phyloP scores from a whole-genome alignment of 2,888 invertebrate genomes.

The Cepaea hortensis region DNA sequence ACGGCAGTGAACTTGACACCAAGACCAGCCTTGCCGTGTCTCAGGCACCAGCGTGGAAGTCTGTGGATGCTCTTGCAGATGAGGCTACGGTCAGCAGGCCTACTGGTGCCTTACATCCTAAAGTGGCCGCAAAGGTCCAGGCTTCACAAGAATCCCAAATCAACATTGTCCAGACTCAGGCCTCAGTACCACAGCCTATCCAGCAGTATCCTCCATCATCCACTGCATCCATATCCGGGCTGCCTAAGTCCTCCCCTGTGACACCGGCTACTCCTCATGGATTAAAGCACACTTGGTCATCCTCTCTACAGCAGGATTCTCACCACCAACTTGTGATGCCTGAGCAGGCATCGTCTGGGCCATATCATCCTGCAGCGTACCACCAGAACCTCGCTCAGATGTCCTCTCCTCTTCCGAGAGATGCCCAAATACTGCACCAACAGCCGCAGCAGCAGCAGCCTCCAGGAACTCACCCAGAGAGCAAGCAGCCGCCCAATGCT shows the following conservation, averaged over 20 bases:
- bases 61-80: conserved; percentile 51
- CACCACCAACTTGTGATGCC: background rate
- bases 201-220: conserved; percentile 44
- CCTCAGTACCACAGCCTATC: conserved; percentile 35
- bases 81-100: conserved; percentile 12
- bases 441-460: conserved; percentile 36
- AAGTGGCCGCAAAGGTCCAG: conserved; percentile 40
- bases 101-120: conserved; percentile 37
- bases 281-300: conserved; percentile 3
- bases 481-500: conserved; percentile 55
- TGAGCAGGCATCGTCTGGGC: conserved; percentile 2
- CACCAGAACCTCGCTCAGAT: conserved; percentile 41
- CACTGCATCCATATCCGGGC: background rate
- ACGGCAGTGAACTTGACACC: conserved; percentile 11
- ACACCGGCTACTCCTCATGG: conserved; percentile 20
- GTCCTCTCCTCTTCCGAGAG: conserved; percentile 44
- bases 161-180: conserved; percentile 10
- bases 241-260: conserved; percentile 13
- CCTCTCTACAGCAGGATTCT: background rate
- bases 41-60: conserved; percentile 33
- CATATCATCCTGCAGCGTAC: conserved; percentile 29
- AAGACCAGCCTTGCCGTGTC: conserved; percentile 31
- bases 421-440: conserved; percentile 44
- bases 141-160: conserved; percentile 39
- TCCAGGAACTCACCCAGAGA: conserved; percentile 11